These are phyloP conservation scores for Didymodactylos carnosus DNA, from an alignment of 2,888 invertebrate genomes.

Conservation along the genomic window DNA sequence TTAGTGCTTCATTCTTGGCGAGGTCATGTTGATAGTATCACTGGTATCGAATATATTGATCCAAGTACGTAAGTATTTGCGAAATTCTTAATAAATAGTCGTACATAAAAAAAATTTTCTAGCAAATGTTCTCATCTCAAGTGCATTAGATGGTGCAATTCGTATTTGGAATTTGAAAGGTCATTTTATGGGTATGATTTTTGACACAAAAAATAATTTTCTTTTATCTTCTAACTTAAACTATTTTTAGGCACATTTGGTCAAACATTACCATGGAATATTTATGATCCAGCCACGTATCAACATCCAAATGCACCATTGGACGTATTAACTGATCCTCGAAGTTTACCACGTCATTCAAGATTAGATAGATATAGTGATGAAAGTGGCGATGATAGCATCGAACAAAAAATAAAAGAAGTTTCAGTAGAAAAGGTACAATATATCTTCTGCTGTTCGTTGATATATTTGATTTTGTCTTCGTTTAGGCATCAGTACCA, in stretches of 20 bases:
- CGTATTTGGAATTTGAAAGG: conserved; percentile 32
- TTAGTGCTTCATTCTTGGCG: conserved; percentile 29
- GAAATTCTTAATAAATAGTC: no score
- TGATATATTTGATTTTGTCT: no score
- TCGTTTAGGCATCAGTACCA: no score
- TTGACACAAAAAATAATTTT: conserved; percentile 24
- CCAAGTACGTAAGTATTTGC: no score
- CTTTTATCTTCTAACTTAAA: conserved; percentile 7
- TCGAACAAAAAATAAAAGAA: no score
- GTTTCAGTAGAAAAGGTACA: no score
- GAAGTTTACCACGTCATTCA: conserved; percentile 25
- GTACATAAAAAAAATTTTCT: no score
- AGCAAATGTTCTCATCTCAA: conserved; percentile 26
- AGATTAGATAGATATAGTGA: no score
- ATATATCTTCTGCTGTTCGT: no score
- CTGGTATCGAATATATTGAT: conserved; percentile 27
- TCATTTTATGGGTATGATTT: conserved; percentile 26
- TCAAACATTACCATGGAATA: conserved; percentile 26
- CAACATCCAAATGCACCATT: conserved; percentile 35
- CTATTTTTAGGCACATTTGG: neutral
- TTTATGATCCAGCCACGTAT: conserved; percentile 28
- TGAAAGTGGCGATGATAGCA: no score
- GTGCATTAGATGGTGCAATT: conserved; percentile 32
- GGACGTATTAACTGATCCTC: conserved; percentile 33
- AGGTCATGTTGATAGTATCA: conserved; percentile 32